phyloP scores from a whole-genome alignment of 2,113 vertebrate species.

The Vulpes vulpes region DNA sequence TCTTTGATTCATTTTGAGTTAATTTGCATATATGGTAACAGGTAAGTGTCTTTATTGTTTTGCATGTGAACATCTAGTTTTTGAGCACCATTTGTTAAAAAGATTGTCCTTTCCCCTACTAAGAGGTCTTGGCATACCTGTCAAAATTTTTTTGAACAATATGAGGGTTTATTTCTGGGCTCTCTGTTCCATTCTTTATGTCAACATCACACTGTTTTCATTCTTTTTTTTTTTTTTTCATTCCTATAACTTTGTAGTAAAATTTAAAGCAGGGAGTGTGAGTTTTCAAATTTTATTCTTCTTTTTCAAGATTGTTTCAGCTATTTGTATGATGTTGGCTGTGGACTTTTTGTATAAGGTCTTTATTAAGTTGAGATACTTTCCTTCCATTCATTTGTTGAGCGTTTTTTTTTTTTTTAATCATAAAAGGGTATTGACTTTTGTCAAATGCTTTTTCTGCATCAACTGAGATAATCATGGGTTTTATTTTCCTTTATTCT shows the following conservation, averaged over 20 bases:
- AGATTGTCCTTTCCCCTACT: background rate
- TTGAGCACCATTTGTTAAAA: background rate
- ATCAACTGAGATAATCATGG: background rate
- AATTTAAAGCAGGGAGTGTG: background rate
- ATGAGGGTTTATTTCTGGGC: background rate
- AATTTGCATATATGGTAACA: background rate
- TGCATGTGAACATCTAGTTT: background rate
- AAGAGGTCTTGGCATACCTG: background rate
- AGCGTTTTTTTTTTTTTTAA: background rate
- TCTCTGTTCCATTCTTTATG: background rate
- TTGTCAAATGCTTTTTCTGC: background rate
- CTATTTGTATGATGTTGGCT: background rate
- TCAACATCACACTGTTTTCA: background rate
- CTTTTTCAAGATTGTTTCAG: background rate
- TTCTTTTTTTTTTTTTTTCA: background rate
- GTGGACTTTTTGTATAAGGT: background rate
- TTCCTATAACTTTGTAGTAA: background rate
- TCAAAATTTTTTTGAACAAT: background rate
- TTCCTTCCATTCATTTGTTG: background rate
- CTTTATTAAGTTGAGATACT: background rate
- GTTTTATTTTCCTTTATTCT: background rate
- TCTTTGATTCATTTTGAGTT: background rate
- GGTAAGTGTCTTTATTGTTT: background rate
- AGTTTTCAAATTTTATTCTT: background rate
- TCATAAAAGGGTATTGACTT: background rate